Percentiles rank a stretch among this genome's conserved stretches.
Conservation (phyloP, 2,888 invertebrate genomes). For the Megamerina dolium region DNA sequence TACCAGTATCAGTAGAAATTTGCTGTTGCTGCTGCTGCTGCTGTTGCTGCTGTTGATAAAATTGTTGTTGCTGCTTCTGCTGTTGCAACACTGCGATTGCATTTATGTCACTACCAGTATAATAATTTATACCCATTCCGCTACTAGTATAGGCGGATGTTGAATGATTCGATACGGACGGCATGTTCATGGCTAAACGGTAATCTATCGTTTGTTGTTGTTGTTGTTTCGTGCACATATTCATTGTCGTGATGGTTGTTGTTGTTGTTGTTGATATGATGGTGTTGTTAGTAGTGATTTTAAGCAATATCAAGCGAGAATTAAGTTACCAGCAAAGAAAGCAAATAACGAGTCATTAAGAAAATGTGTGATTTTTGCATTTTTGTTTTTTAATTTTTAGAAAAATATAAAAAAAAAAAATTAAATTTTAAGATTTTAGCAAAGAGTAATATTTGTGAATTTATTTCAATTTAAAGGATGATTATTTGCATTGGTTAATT, state of each 20-base stretch:
- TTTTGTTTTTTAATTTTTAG: no score
- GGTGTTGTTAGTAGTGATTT: constrained; percentile 5
- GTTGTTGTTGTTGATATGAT: constrained; percentile 13
- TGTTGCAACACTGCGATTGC: constrained; percentile 9
- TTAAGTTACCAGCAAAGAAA: no score
- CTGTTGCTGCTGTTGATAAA: constrained; percentile 22
- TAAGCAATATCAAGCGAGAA: no score
- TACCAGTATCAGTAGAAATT: constrained; percentile 53
- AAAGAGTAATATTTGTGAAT: no score
- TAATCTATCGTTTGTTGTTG: constrained; percentile 28
- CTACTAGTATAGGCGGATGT: constrained; percentile 38
- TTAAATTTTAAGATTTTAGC: no score
- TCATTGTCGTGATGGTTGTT: constrained; percentile 12
- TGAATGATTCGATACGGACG: constrained; percentile 34
- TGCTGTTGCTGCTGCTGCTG: constrained; percentile 21
- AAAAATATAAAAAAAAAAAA: no score
- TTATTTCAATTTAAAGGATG: no score
- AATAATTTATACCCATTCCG: constrained; percentile 42
- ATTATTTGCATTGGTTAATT: no score
- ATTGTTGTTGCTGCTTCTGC: constrained; percentile 19
- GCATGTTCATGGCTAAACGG: constrained; percentile 26
- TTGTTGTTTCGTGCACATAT: constrained; percentile 23
- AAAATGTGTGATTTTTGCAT: no score
- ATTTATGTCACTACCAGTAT: constrained; percentile 23
- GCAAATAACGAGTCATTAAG: no score